These are phyloP conservation scores for Penaeus japonicus DNA, from an alignment of 1,140 invertebrate species.

Conservation along the genomic window DNA sequence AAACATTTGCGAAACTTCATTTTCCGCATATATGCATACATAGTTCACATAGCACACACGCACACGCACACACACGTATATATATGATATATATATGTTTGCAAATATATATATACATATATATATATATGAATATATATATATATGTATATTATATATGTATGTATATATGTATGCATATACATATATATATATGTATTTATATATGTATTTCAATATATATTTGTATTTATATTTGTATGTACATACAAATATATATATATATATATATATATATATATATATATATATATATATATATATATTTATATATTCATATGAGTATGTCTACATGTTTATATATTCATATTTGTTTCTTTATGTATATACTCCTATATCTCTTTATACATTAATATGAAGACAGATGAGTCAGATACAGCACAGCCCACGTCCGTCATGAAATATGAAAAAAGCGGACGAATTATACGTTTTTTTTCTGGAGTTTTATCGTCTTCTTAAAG, in stretches of 20 bases:
- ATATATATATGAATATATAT: not conserved
- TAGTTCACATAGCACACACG: not conserved
- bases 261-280: not conserved
- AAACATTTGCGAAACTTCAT: too few species aligned
- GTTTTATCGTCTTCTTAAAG: too few species aligned
- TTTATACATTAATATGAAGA: too few species aligned
- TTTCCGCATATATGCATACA: not conserved
- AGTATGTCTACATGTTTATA: not conserved
- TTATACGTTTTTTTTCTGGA: too few species aligned
- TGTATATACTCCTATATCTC: too few species aligned
- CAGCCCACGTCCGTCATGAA: too few species aligned
- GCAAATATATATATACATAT: not conserved
- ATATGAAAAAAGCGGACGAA: too few species aligned
- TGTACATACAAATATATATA: not conserved
- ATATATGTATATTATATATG: not conserved
- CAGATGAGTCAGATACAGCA: too few species aligned
- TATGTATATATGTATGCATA: not conserved
- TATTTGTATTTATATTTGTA: not conserved
- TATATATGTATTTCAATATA: not conserved
- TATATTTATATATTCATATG: not conserved
- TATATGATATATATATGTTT: not conserved
- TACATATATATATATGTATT: not conserved
- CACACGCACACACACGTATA: not conserved
- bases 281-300: constrained; percentile 8
- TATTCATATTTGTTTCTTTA: not conserved